Percentiles rank a stretch among this genome's conserved stretches.
Conservation (phyloP, 1,140 invertebrate species). For the fruit fly (Drosophila melanogaster) region DNA sequence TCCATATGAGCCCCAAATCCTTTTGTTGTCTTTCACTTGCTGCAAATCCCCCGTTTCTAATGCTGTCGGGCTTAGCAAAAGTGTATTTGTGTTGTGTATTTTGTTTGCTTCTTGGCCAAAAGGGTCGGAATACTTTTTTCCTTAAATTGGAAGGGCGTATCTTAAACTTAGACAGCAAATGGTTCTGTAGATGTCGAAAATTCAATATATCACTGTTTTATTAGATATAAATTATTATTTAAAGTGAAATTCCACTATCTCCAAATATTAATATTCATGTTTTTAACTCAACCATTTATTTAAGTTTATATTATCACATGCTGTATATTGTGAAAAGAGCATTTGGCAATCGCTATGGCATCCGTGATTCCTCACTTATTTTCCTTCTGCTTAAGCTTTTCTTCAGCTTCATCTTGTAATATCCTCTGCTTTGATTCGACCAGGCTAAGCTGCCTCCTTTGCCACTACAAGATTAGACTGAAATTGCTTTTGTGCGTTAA, state of each 20-base stretch:
- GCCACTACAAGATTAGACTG: conserved; percentile 52
- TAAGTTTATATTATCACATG: too few relatives aligned
- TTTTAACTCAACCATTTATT: not conserved
- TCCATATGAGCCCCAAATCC: conserved; percentile 37
- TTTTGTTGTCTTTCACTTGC: conserved; percentile 48
- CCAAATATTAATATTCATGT: too few relatives aligned
- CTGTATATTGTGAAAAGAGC: not conserved
- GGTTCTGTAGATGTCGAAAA: not conserved
- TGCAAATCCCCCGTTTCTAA: conserved; percentile 43
- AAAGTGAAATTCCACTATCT: too few relatives aligned
- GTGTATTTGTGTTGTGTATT: conserved; percentile 42
- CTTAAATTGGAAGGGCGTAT: not conserved
- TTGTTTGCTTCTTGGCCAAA: conserved; percentile 30
- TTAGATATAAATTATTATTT: not conserved
- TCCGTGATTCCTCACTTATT: not conserved
- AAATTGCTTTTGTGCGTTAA: conserved; percentile 60
- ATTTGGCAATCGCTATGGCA: not conserved
- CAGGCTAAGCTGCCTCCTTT: conserved; percentile 17
- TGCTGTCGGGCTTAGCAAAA: conserved; percentile 56
- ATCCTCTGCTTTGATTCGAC: conserved; percentile 20
- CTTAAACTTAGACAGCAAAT: not conserved
- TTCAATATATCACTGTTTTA: not conserved
- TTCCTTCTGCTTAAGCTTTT: conserved; percentile 22
- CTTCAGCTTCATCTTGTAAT: conserved; percentile 20
- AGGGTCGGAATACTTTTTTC: conserved; percentile 16